A percentile compares a stretch with the other conserved stretches of the same genome.
Conservation (phyloP, 2,113 vertebrate species). For the Mesitornis unicolor region DNA sequence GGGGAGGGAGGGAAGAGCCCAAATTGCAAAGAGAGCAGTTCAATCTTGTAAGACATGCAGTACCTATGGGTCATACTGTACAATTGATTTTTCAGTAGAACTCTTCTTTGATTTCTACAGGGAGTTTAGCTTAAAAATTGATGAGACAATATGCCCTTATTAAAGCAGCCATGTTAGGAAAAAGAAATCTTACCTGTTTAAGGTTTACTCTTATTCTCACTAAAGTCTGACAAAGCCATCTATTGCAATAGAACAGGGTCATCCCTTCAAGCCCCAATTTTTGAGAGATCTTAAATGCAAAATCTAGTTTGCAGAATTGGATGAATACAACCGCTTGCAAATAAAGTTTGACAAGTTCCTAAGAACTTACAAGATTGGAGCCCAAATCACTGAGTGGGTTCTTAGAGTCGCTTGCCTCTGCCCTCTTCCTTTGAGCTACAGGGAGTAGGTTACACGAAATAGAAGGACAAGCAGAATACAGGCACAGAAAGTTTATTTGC, state of each 20-base stretch:
- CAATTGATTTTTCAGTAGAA: not conserved
- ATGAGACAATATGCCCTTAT: not conserved
- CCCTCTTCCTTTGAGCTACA: not conserved
- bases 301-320: not conserved
- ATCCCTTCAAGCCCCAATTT: not conserved
- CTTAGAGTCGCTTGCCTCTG: not conserved
- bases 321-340: not conserved
- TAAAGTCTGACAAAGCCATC: not conserved
- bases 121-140: not conserved
- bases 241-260: not conserved
- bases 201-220: not conserved
- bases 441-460: not conserved
- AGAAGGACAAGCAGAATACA: fast-evolving
- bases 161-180: not conserved
- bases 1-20: not conserved
- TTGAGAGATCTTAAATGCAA: not conserved
- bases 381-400: fast-evolving
- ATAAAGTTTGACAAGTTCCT: not conserved
- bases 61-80: not conserved
- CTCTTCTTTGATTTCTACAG: not conserved
- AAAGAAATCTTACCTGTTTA: not conserved
- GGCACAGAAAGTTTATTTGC: not conserved
- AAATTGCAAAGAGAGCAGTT: not conserved
- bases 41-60: not conserved
- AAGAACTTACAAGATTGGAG: not conserved